phyloP scores from a whole-genome alignment of 37 sponge, comb jelly and placozoan species.

The Diacarnus erythraeanus region DNA sequence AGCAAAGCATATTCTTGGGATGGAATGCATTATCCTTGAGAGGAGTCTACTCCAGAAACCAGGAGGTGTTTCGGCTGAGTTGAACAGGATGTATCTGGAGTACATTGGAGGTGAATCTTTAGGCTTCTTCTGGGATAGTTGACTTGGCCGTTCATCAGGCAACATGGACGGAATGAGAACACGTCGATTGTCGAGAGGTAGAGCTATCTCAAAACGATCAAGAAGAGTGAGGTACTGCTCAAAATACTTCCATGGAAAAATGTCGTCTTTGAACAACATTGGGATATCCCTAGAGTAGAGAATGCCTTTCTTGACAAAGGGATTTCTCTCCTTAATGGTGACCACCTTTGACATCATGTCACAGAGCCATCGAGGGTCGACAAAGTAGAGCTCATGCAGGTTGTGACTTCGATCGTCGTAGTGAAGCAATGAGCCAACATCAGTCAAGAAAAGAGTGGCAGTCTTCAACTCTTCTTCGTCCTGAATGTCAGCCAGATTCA shows the following conservation, averaged over 20 bases:
- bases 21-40: conserved; percentile 74
- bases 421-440: conserved; percentile 86
- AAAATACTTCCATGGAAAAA: conserved; percentile 79
- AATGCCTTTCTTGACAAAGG: conserved; percentile 78
- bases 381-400: conserved; percentile 82
- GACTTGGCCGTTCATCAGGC: conserved; percentile 57
- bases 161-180: conserved; percentile 88
- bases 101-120: neutral
- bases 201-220: conserved; percentile 85
- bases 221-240: conserved; percentile 80
- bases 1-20: conserved; percentile 30
- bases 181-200: conserved; percentile 76
- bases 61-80: conserved; percentile 54
- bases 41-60: conserved; percentile 92
- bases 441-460: conserved; percentile 80
- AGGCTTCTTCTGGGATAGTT: neutral
- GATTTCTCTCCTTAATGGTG: conserved; percentile 79
- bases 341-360: conserved; percentile 89
- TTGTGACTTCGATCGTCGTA: conserved; percentile 83
- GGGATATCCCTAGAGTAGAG: conserved; percentile 55
- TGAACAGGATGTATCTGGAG: conserved; percentile 55
- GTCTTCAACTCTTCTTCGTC: conserved; percentile 81
- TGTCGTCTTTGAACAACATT: conserved; percentile 59
- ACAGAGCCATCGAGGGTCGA: conserved; percentile 91
- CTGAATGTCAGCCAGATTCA: conserved; percentile 63